phyloP scores from a whole-genome alignment of 1,140 invertebrate species.

The Macrocentrus cingulum region DNA sequence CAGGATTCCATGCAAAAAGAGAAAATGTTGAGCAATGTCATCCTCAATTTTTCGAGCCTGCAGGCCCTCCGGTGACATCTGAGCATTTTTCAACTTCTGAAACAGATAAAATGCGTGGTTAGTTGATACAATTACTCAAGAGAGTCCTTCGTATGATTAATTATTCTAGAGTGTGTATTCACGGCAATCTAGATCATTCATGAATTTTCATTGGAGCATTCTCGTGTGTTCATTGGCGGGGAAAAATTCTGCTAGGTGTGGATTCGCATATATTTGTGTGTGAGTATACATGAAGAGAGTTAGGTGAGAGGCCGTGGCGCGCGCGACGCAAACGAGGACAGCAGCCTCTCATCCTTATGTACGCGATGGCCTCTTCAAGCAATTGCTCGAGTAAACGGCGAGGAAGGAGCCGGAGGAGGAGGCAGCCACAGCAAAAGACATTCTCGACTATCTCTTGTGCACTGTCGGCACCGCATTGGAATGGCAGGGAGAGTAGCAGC shows the following conservation, averaged over 20 bases:
- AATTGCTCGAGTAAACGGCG: conserved; percentile 16
- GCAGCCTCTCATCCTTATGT: conserved; percentile 33
- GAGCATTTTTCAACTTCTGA: conserved; percentile 39
- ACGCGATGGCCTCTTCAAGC: conserved; percentile 19
- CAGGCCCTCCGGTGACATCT: not conserved
- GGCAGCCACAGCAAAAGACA: not conserved
- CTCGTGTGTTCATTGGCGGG: not conserved
- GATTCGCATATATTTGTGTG: not conserved
- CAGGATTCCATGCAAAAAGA: conserved; percentile 47
- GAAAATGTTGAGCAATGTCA: conserved; percentile 43
- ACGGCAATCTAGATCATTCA: too few species aligned
- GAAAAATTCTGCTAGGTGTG: conserved; percentile 9
- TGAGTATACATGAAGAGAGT: conserved; percentile 8
- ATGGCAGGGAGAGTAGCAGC: conserved; percentile 49
- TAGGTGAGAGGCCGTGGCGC: conserved; percentile 29
- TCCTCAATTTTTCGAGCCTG: conserved; percentile 30
- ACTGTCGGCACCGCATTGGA: conserved; percentile 33
- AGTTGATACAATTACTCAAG: too few species aligned
- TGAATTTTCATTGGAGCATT: too few species aligned
- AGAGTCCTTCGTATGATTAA: too few species aligned
- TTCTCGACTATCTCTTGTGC: not conserved
- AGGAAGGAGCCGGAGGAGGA: not conserved
- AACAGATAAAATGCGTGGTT: conserved; percentile 26
- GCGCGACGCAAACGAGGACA: conserved; percentile 37
- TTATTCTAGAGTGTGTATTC: too few species aligned